phyloP scores from a whole-genome alignment of 2,797 vertebrate genomes.

The Hydrocynus forskahlii region DNA sequence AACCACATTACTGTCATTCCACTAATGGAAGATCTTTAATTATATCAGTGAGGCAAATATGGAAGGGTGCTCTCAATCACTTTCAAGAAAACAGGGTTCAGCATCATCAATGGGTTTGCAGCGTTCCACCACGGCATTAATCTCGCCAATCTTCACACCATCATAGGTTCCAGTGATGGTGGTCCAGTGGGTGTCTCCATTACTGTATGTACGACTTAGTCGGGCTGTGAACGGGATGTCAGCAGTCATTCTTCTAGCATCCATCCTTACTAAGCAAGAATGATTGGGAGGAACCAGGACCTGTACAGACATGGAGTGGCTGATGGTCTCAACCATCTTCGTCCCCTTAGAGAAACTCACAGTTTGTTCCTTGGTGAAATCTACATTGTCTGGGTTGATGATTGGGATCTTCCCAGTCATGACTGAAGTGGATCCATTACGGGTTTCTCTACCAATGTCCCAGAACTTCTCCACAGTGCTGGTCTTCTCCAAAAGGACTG shows the following conservation, averaged over 20 bases:
- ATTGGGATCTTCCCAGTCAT: slow-evolving; percentile 76
- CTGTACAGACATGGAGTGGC: slow-evolving; percentile 74
- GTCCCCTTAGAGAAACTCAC: slow-evolving; percentile 73
- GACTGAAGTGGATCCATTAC: slow-evolving; percentile 69
- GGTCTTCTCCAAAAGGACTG: slow-evolving; percentile 72
- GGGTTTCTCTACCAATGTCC: slow-evolving; percentile 76
- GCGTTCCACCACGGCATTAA: slow-evolving; percentile 74
- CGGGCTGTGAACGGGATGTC: slow-evolving; percentile 76
- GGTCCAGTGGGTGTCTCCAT: slow-evolving; percentile 78
- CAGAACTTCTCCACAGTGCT: slow-evolving; percentile 74
- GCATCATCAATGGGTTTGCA: slow-evolving; percentile 74
- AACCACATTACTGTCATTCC: not conserved
- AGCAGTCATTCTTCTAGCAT: slow-evolving; percentile 74
- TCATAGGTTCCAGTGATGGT: slow-evolving; percentile 73
- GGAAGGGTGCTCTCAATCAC: not conserved
- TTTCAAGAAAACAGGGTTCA: slow-evolving; percentile 71
- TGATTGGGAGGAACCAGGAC: slow-evolving; percentile 72
- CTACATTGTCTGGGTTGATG: slow-evolving; percentile 69
- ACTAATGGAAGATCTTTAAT: not conserved
- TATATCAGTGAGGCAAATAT: not conserved
- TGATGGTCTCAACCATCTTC: slow-evolving; percentile 68
- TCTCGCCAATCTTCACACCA: slow-evolving; percentile 77
- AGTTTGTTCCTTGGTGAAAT: slow-evolving; percentile 71
- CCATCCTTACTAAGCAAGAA: slow-evolving; percentile 75
- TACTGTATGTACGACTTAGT: slow-evolving; percentile 76